phyloP scores from a whole-genome alignment of 1,140 invertebrate species.

The Bombus turneri region DNA sequence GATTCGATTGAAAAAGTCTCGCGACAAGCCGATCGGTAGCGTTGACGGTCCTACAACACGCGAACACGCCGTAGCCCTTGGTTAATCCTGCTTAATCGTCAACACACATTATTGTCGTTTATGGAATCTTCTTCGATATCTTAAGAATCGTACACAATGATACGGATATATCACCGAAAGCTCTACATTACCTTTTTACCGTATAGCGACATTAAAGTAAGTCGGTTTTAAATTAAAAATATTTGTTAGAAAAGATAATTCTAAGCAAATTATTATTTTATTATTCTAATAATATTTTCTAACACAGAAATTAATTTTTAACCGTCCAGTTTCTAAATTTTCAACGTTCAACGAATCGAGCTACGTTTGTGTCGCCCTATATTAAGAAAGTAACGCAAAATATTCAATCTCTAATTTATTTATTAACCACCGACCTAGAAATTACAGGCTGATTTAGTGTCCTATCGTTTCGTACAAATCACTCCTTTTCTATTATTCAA shows the following conservation, averaged over 20 bases:
- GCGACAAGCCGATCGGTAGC: constrained; percentile 63
- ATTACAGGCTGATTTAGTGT: no score
- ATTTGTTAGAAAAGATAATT: no score
- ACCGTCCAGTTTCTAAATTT: neutral
- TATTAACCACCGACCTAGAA: neutral
- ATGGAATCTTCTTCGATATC: constrained; percentile 1
- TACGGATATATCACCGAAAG: no score
- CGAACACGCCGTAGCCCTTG: constrained; percentile 57
- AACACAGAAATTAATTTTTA: no score
- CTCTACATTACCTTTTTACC: no score
- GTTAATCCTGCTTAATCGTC: constrained; percentile 72
- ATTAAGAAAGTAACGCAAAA: neutral
- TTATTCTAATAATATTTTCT: no score
- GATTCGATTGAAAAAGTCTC: constrained; percentile 68
- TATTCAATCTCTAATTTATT: neutral
- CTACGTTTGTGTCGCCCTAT: neutral
- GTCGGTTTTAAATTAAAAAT: no score
- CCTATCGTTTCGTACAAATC: no score
- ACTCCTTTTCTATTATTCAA: neutral
- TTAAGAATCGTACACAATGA: constrained; percentile 49
- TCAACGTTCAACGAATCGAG: neutral
- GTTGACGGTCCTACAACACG: constrained; percentile 69
- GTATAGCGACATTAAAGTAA: no score
- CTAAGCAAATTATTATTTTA: no score
- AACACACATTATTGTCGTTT: constrained; percentile 71